phyloP scores from a whole-genome alignment of 2,113 vertebrate genomes.

The Tretioscincus oriximinensis region DNA sequence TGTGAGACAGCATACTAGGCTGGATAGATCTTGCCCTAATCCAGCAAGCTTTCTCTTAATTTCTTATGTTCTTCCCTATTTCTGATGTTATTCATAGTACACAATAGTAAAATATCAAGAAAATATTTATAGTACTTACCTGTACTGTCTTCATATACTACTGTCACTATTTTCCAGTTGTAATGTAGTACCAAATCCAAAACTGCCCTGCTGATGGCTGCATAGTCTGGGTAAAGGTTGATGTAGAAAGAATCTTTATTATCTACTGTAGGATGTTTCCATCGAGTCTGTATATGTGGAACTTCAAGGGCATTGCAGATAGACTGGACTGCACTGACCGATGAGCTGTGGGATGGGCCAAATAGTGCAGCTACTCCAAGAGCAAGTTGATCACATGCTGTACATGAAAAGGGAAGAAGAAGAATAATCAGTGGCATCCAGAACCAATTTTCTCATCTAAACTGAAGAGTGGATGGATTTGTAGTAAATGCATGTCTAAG shows the following conservation, averaged over 20 bases:
- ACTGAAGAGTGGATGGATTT: background rate
- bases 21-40: no score
- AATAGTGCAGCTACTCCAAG: slow-evolving; percentile 94
- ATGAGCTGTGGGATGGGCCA: slow-evolving; percentile 94
- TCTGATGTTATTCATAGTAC: background rate
- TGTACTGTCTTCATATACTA: slow-evolving; percentile 97
- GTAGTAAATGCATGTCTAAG: no score
- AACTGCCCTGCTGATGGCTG: slow-evolving; percentile 91
- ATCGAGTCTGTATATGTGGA: slow-evolving; percentile 95
- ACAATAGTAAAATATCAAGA: background rate
- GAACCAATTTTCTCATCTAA: background rate
- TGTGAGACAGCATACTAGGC: no score
- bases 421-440: background rate
- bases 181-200: slow-evolving; percentile 93
- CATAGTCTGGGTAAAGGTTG: slow-evolving; percentile 94
- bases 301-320: slow-evolving; percentile 98
- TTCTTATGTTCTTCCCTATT: no score
- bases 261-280: slow-evolving; percentile 94
- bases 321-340: slow-evolving; percentile 94
- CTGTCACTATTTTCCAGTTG: slow-evolving; percentile 93
- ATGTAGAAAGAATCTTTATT: slow-evolving; percentile 94
- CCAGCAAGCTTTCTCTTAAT: no score
- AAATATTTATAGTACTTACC: slow-evolving; percentile 71
- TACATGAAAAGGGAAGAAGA: background rate
- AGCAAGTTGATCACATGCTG: slow-evolving; percentile 95